Base-by-base conservation (phyloP, 2,888 invertebrate genomes). In the Heliconius erato region DNA sequence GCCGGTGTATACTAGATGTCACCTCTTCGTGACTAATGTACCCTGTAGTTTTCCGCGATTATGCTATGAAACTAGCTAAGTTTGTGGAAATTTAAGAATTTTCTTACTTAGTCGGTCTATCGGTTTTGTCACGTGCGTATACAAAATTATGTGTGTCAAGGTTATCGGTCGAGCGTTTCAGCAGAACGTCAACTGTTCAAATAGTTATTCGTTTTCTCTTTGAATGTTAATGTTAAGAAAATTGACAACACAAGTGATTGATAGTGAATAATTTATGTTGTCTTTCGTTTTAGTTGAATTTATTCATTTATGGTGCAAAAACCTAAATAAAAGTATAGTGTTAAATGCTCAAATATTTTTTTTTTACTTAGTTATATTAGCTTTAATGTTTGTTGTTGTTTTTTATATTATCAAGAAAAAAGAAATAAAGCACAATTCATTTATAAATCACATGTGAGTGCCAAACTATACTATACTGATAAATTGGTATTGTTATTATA, bases 1-100 rank as follows among this genome's bases (percentile, higher is more conserved):
- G 91, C 90, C 88, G 87, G 92, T 91, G 80, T 79, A 59, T 79
- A 67, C 74, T 54, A 28, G 49, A 80, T 67, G 49, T 26, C 79
- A 65, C 72, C 81, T 68, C 74, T 82, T 81, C 81, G 85, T 87
- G 85, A 85, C 86, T 84, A 85, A 85, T 87, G 71, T 32, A 49
- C 69, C 76, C 80, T 74, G 84, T 83, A 85, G 32, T 86, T 86
- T 86, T 85, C 84, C 85, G 77, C 82, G 74, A 85, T 71, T 77
- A 14, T 49, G 71, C 77, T 40, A 79, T 16, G 68, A 69, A 81
- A 7, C 32, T 40, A 63, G 40, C 63, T 40, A 63, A 63, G 69
- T n/a, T 80, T 80, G 74, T 68, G 80, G 65, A 77, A 79, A 65
- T 68, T 54, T 26, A 63, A 59, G 0, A 28, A 35, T 23, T 32